Conservation (phyloP, 2,797 vertebrate genomes). For the Platalea minor region DNA sequence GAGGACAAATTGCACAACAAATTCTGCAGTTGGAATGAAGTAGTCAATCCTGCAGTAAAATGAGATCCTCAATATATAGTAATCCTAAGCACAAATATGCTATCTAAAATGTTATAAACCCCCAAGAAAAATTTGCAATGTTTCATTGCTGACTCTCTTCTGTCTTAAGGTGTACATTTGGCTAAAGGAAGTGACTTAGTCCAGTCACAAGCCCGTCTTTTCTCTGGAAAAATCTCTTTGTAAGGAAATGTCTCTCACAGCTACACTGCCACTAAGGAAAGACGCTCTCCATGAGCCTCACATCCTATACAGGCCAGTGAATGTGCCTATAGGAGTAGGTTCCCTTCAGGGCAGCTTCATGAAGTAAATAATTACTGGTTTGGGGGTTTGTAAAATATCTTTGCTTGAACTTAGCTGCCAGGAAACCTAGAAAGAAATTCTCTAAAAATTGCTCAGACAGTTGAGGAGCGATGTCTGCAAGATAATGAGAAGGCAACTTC, state of each 20-base stretch:
- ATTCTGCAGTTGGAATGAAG: background rate
- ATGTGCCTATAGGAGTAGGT: background rate
- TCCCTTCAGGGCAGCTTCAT: background rate
- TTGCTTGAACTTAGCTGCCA: background rate
- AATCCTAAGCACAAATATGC: background rate
- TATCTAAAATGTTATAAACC: background rate
- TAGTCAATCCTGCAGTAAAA: background rate
- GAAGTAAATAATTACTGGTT: background rate
- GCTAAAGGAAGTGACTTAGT: background rate
- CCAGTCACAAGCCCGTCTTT: background rate
- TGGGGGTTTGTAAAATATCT: background rate
- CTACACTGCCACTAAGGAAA: background rate
- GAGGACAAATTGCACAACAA: background rate
- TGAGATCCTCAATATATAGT: background rate
- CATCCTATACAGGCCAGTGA: background rate
- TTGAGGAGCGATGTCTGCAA: background rate
- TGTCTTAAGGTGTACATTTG: rapidly evolving
- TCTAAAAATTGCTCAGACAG: background rate
- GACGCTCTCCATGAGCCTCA: background rate
- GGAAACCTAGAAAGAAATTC: background rate
- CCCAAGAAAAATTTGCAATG: background rate
- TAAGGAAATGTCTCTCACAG: background rate
- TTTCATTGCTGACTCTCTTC: background rate
- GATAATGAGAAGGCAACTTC: background rate
- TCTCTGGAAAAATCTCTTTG: background rate